phyloP scores from a whole-genome alignment of 1,140 invertebrate species.

The Euwallacea similis region DNA sequence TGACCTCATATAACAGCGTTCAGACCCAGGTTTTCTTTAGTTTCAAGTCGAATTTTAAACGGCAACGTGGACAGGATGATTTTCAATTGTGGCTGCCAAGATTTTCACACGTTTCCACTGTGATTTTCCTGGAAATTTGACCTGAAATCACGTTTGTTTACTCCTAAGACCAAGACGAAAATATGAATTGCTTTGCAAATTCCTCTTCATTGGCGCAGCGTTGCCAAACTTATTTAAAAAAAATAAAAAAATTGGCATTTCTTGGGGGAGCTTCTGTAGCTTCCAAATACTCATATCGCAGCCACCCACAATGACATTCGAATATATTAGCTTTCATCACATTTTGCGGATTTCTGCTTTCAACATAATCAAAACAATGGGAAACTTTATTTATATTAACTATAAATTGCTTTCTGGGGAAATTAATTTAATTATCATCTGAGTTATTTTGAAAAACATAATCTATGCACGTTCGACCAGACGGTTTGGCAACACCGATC shows the following conservation, averaged over 20 bases:
- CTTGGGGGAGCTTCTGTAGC: background rate
- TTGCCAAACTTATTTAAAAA: conserved; percentile 4
- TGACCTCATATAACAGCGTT: conserved; percentile 14
- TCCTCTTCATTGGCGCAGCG: conserved; percentile 15
- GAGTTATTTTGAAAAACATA: background rate
- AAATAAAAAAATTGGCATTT: background rate
- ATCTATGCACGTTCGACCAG: background rate
- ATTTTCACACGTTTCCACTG: conserved; percentile 7
- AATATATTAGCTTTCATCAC: too few relatives aligned
- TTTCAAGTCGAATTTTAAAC: background rate
- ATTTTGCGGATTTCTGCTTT: background rate
- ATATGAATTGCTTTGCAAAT: conserved; percentile 31
- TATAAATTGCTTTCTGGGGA: too few relatives aligned
- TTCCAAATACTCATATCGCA: background rate
- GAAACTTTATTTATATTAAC: background rate
- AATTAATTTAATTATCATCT: background rate
- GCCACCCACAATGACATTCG: background rate
- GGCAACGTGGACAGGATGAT: background rate
- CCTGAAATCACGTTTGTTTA: conserved; percentile 31
- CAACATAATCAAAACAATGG: background rate
- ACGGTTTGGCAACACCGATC: conserved; percentile 3
- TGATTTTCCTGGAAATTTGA: conserved; percentile 21
- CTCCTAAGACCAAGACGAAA: conserved; percentile 25
- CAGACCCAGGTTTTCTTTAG: background rate
- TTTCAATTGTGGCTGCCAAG: background rate